Base-by-base conservation (phyloP, 2,888 invertebrate genomes). In the Drosophila robusta region DNA sequence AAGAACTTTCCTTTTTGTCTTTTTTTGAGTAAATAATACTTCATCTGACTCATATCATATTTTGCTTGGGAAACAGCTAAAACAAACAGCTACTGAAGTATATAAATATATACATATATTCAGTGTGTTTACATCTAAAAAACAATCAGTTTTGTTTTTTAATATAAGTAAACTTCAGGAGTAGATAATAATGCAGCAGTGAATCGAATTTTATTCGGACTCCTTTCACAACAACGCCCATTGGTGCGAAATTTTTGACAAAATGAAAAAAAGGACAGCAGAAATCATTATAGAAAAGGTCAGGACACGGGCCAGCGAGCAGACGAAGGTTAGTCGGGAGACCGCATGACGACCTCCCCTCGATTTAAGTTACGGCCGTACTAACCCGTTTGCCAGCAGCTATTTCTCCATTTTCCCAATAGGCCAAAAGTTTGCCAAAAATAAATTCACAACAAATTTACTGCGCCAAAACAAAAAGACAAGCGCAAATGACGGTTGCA, bases 361-460 rank as follows among this genome's bases (percentile, higher is more conserved):
- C 55, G 34, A 55, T 50, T 42, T 34, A 69, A 61, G 75, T 71
- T 71, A 72, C 41, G 29, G 45, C 34, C 52, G 38, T 12, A 29
- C n/a, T 46, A 70, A 70, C 58, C 47, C 68, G 51, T 56, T 75
- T 61, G 70, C 67, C 32, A 38, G 34, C 39, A 56, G 39, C 7
- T 32, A 41, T 56, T 46, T 52, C 29, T 36, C 26, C 55, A 51
- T 56, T 70, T 75, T 75, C 75, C 75, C 75, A 75, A 76, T 75
- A 75, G 76, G 62, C 75, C 66, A 75, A 76, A 78, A 76, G 61
- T 76, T 76, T 78, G 58, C 56, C 58, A 73, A 54, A 65, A 68
- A 73, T 70, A 85, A 86, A 77, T 72, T 67, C 64, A 67, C 50
- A 62, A 57, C 70, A 66, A 76, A 65, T 64, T 74, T 75, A 82